Percentiles rank a stretch among this genome's conserved stretches.
Evolutionary conservation across 2,888 invertebrate genomes (phyloP).

Genomic region (Schizaphis graminum): DNA sequence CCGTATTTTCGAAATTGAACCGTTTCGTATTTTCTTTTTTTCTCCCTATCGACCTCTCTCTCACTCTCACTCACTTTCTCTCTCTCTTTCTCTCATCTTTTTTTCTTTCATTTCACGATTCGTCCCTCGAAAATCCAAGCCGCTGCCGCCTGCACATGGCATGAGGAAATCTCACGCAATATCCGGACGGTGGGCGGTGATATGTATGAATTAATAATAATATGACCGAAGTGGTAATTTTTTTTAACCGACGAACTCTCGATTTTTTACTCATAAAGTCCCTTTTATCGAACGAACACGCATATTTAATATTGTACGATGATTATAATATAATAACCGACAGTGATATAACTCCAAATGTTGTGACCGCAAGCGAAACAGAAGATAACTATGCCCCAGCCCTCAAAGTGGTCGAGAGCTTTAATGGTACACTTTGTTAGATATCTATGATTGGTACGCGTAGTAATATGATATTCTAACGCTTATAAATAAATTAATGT

Average conservation of each 20-base stretch:
- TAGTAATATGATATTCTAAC: not conserved
- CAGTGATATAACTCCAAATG: not conserved
- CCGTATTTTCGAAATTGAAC: not conserved
- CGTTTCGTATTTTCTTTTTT: not conserved
- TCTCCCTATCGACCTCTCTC: not conserved
- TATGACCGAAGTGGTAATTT: not conserved
- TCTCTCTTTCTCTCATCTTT: not conserved
- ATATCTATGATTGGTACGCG: not conserved
- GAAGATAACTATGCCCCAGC: not conserved
- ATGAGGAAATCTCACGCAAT: not conserved
- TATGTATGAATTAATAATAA: not conserved
- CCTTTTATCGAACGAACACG: not conserved
- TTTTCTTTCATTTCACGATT: not conserved
- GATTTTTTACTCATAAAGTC: not conserved
- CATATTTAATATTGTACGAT: not conserved
- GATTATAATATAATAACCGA: not conserved
- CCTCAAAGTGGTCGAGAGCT: not conserved
- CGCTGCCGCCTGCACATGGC: not conserved
- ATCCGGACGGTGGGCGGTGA: not conserved
- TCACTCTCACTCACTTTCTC: not conserved
- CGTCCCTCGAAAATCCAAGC: not conserved
- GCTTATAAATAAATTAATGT: not conserved
- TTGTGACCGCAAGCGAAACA: not conserved
- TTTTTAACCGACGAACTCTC: not conserved
- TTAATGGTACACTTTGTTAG: not conserved